Base-by-base conservation (phyloP, 2,797 vertebrate species). In the Chelidonichthys spinosus region DNA sequence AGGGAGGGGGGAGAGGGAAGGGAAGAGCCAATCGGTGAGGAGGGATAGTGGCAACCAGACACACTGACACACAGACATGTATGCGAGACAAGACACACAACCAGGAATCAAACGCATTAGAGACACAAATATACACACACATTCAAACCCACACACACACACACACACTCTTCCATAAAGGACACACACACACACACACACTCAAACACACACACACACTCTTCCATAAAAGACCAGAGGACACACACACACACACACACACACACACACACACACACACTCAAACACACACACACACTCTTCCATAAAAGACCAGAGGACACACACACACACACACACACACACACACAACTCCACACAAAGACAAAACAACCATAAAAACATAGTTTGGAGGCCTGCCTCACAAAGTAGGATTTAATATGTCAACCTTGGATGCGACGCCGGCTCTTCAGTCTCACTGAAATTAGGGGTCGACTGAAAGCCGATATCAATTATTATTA, bases 331-430 rank as follows among this genome's bases (percentile, higher is more conserved):
- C 32, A 64, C 17, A 72, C 68, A 39, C 7, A 76, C 32, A 76
- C 46, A 77, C 33, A 72, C 40, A 44, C n/a, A 35, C 6, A 40
- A 74, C 14, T 15, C 44, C 43, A 66, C 39, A 81, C n/a, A 73
- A 58, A 64, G 43, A 49, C 13, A 18, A 64, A 46, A 66, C 40
- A 50, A 50, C 11, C 61, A 42, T 13, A 54, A n/a, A 72, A 62
- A 36, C 14, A 53, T 6, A 50, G 67, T 50, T n/a, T 5, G 43
- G 39, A 80, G 74, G 79, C 76, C 82, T 80, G 87, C 82, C 79
- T 82, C 79, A 88, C 78, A 83, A 87, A 85, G 64, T 25, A 53
- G 13, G 7, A 35, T 55, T 32, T 37, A 13, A 39, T 37, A 18
- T 37, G 4, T 60, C 43, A 61, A 43, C 14, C 75, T 62, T 36